Evolutionary conservation across 2,888 invertebrate species (phyloP), one percentile per base, ranked within the genome.

Genomic region (Harpagoxenus sublaevis): DNA sequence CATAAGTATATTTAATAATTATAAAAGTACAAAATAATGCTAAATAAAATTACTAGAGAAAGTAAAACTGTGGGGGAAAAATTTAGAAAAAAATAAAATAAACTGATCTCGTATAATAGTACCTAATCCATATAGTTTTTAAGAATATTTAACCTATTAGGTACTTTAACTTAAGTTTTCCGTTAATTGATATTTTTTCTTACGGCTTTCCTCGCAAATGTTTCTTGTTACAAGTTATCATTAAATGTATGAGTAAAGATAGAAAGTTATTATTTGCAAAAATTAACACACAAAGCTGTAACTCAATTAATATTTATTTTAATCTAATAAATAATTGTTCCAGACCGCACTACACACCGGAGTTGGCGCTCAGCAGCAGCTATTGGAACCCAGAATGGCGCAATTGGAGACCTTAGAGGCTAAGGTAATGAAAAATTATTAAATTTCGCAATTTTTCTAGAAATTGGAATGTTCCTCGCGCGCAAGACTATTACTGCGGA

Each of bases 371-470:
- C 84, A 84, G 42, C 93, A 92, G 84, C 93, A 94, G 87, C 89
- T 92, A 81, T 84, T 94, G 94, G 92, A 96, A 96, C 91, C 97
- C 95, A 94, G 96, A 94, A 95, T 97, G 97, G 97, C 97, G 88
- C 97, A 97, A 95, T 96, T 97, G 92, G 97, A 97, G 95, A 97
- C 96, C 89, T 95, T 97, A 93, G 97, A 97, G 95, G 97, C 97
- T 89, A 97, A 97, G 96, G 97, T 97, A 95, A 92, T 85, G 75
- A 68, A 57, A 55, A 60, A 71, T 9, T 31, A 9, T 68, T 68
- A 12, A 71, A 74, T 39, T 6, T 39, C 1, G 1, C 12, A 48
- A 53, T 28, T 68, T 68, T 70, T 2, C 45, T 31, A 28, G 15
- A n/a, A 71, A 57, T 45, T 57, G 15, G n/a, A n/a, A 39, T 15